A percentile compares a stretch with the other conserved stretches of the same genome.
Conservation (phyloP, 53 echinoderm and acorn worm species). For the Zoroaster sp. region DNA sequence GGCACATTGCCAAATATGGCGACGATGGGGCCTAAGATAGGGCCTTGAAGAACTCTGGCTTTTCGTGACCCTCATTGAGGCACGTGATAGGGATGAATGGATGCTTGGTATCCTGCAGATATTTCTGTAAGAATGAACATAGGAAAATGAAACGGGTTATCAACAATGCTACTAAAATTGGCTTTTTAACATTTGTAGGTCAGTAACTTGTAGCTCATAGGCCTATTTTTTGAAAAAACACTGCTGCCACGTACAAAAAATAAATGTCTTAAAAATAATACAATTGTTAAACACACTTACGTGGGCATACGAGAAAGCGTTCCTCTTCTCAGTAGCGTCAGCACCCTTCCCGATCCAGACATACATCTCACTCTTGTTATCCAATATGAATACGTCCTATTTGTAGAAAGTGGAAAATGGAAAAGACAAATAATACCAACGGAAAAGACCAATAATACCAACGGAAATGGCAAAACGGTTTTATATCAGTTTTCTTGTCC, state of each 20-base stretch:
- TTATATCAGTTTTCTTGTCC: background rate
- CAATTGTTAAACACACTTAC: constrained; percentile 72
- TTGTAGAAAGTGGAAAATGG: background rate
- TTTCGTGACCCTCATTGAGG: constrained; percentile 71
- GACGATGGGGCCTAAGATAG: constrained; percentile 61
- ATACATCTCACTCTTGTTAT: constrained; percentile 72
- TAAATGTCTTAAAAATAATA: no score
- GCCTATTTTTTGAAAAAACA: no score
- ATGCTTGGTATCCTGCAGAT: constrained; percentile 72
- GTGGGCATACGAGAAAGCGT: constrained; percentile 87
- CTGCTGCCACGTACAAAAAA: no score
- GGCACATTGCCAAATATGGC: background rate
- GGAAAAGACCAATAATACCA: background rate
- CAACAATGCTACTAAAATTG: background rate
- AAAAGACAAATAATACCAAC: background rate
- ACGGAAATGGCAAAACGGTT: background rate
- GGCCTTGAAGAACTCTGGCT: constrained; percentile 74
- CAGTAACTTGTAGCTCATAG: background rate
- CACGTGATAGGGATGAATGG: constrained; percentile 94
- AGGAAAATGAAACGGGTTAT: background rate
- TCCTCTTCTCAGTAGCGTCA: constrained; percentile 75
- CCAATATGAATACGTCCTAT: constrained; percentile 89
- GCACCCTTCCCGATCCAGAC: constrained; percentile 90
- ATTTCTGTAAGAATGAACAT: constrained; percentile 77
- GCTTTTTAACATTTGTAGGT: background rate